Conservation (phyloP, 2,113 vertebrate species). For the Phaethornis superciliosus region DNA sequence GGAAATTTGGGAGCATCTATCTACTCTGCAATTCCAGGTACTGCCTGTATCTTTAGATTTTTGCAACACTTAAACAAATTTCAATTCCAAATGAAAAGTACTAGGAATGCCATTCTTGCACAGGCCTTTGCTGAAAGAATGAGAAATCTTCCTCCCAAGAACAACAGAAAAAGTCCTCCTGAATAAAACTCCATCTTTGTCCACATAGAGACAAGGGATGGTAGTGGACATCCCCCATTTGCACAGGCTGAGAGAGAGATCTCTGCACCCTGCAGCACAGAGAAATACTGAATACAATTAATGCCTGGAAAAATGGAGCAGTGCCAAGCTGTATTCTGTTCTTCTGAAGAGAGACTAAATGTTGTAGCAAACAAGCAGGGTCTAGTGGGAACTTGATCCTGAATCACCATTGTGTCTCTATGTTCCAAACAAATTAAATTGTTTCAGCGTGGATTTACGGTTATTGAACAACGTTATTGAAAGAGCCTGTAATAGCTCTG, state of each 20-base stretch:
- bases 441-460: neutral
- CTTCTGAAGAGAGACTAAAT: neutral
- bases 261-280: neutral
- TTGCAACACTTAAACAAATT: neutral
- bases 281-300: neutral
- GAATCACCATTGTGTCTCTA: neutral
- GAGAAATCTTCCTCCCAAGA: neutral
- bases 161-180: neutral
- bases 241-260: neutral
- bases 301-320: neutral
- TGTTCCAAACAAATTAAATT: neutral
- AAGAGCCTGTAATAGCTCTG: neutral
- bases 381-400: neutral
- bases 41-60: neutral
- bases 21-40: neutral
- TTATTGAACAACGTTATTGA: neutral
- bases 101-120: neutral
- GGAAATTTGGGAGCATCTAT: neutral
- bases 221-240: neutral
- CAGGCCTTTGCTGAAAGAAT: neutral
- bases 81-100: neutral
- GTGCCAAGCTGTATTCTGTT: neutral
- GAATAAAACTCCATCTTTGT: neutral
- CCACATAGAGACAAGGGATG: fast-evolving
- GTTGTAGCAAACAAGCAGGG: neutral